phyloP scores from a whole-genome alignment of 2,113 vertebrate species.

The Rhinoderma darwinii region DNA sequence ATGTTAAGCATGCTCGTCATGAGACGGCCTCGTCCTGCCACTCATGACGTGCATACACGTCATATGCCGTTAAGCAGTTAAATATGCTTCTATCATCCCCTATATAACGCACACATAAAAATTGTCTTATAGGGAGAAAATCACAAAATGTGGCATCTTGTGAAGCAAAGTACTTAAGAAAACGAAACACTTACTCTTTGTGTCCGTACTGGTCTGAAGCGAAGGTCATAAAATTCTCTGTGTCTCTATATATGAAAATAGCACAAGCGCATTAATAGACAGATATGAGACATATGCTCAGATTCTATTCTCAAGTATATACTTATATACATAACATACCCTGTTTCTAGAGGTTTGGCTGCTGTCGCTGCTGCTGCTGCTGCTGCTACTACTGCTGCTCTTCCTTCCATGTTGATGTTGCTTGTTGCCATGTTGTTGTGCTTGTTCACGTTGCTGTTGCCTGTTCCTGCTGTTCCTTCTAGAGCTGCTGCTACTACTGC shows the following conservation, averaged over 20 bases:
- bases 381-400: rapidly evolving
- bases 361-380: rapidly evolving
- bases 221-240: slow-evolving; percentile 43
- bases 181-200: not conserved
- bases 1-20: too few relatives aligned
- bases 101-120: not conserved
- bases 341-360: rapidly evolving
- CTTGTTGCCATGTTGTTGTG: not conserved
- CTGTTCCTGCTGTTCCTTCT: not conserved
- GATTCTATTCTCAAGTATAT: not conserved
- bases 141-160: not conserved
- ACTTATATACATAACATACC: not conserved
- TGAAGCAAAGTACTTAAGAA: too few relatives aligned
- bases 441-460: not conserved
- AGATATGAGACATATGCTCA: not conserved
- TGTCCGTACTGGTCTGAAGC: not conserved
- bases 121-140: not conserved
- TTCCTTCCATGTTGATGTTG: not conserved
- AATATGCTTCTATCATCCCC: not conserved
- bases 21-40: too few relatives aligned
- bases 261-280: not conserved
- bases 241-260: slow-evolving; percentile 11
- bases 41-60: too few relatives aligned
- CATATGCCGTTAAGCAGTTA: too few relatives aligned
- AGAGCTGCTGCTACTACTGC: not conserved